Evolutionary conservation across 2,797 vertebrate genomes (phyloP), one percentile per base, ranked within the genome.

Genomic region (Eulemur mongoz): DNA sequence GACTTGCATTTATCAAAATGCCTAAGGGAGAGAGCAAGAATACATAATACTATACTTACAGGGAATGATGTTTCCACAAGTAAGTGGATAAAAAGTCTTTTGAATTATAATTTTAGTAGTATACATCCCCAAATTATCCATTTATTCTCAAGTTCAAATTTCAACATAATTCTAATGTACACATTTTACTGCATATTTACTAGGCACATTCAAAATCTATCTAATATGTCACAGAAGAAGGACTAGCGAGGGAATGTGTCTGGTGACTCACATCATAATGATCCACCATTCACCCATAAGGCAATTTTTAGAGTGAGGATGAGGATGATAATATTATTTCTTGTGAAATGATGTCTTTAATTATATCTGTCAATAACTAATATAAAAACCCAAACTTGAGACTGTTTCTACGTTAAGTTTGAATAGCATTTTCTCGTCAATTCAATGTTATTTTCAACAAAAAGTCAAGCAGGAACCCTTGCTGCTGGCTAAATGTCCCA

Each of bases 401-500:
- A 45, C 81, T 48, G 65, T 32, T 88, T 18, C 65, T 92, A 90
- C 96, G 95, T 95, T 0, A 65, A 97, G 75, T 96, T 76, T 25
- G 48, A 85, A 91, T 70, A 95, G 18, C n/a, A 63, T 91, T 92
- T 92, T 79, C 83, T 97, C 83, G 80, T 86, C 97, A 94, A 80
- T 97, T 96, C 76, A 92, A 70, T 96, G 54, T 89, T 95, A 89
- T 94, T 97, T 98, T 96, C 94, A 97, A 92, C 83, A 97, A 98
- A 98, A 98, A 97, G 97, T 95, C 97, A 97, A 76, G 95, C 95
- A 97, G 95, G 93, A 98, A 93, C 38, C 27, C 82, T 96, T 92
- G 22, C 96, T 97, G 97, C 85, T 54, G 52, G 52, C 52, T 97
- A 98, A 98, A 98, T 98, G 98, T 98, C 98, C 97, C 96, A 98